Evolutionary conservation across 1,140 invertebrate species (phyloP).

Genomic region (Pachypeltis micranthus): DNA sequence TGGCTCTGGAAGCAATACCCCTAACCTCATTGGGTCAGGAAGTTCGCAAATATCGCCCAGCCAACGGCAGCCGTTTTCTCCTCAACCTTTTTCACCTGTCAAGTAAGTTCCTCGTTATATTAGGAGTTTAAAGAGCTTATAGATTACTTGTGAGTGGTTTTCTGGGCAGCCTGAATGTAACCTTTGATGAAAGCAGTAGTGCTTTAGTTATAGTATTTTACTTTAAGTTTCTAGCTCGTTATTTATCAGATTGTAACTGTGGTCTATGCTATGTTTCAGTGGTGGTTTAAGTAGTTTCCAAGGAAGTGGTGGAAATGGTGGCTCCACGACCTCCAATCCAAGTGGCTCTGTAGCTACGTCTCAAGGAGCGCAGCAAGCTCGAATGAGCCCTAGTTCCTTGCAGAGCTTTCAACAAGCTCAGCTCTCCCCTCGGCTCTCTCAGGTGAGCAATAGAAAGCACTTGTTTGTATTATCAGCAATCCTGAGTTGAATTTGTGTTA

Average conservation of each 20-base stretch:
- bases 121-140: too few species aligned
- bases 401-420: conserved; percentile 30
- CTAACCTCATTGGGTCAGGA: conserved; percentile 19
- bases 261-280: conserved; percentile 9
- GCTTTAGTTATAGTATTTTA: too few species aligned
- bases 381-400: conserved; percentile 29
- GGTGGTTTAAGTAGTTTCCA: conserved; percentile 23
- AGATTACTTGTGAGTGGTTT: too few species aligned
- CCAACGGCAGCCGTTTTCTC: conserved; percentile 36
- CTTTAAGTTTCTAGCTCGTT: background rate
- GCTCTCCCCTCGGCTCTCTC: conserved; percentile 31
- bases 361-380: conserved; percentile 24
- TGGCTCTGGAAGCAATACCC: conserved; percentile 28
- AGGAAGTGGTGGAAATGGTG: conserved; percentile 7
- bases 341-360: conserved; percentile 24
- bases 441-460: too few species aligned
- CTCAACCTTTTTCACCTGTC: conserved; percentile 33
- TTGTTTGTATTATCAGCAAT: too few species aligned
- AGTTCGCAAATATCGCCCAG: conserved; percentile 31
- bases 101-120: conserved; percentile 27
- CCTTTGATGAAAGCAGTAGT: too few species aligned
- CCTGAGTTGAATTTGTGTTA: too few species aligned
- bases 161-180: too few species aligned
- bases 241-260: background rate
- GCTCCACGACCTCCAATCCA: background rate